Base-by-base conservation (phyloP, 2,888 invertebrate species). In the Argyresthia albistria region DNA sequence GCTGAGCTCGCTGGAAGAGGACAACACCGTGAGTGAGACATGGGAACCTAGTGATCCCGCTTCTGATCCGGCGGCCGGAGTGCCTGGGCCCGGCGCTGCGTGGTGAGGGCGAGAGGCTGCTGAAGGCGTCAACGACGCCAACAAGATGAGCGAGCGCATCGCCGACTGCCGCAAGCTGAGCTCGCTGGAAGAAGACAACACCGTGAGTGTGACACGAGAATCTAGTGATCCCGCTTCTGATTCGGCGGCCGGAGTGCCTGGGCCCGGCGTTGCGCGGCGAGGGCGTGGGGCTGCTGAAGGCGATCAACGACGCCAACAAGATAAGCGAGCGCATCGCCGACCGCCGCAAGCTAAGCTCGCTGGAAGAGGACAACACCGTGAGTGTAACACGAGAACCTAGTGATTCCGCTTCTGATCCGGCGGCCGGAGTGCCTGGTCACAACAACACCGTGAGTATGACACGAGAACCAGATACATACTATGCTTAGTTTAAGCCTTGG, bases 381-480 rank as follows among this genome's bases (percentile, higher is more conserved):
- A 25, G 25, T 25, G 6, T 6, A 25, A 25, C 25, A 99, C 86
- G 99, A 99, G 4, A 99, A 99, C 83, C 89, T 99, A 59, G 99
- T 99, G 25, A 99, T 99, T 69, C 92, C 99, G 55, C 90, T 99
- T 53, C 88, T 99, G 66, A 99, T 99, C 87, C 91, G 99, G 61
- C 90, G 99, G 61, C 99, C 99, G 1, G 99, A 99, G 87, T 99
- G 99, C 81, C 90, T 99, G 56, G 99, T n/a, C n/a, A n/a, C n/a
- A n/a, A n/a, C n/a, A n/a, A n/a, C n/a, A n/a, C n/a, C n/a, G n/a
- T n/a, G n/a, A n/a, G n/a, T n/a, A n/a, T n/a, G n/a, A n/a, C n/a
- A n/a, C n/a, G n/a, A n/a, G n/a, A n/a, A n/a, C n/a, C n/a, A n/a
- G n/a, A n/a, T n/a, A n/a, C n/a, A n/a, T n/a, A n/a, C n/a, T n/a